Base-by-base conservation (phyloP, 2,113 vertebrate genomes). In the Platycercus adscitus region DNA sequence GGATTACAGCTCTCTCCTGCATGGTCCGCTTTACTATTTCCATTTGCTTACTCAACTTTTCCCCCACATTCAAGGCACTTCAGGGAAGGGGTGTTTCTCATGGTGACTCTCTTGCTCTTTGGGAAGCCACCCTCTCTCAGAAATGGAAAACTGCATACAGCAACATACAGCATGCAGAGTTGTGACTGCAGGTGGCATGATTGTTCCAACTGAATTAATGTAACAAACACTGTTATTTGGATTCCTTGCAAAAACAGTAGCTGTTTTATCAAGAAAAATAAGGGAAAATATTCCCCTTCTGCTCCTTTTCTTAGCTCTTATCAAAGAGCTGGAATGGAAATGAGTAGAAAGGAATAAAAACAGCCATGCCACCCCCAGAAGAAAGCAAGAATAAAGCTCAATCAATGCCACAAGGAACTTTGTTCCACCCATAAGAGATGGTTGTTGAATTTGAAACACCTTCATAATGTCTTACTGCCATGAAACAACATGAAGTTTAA, bases 121-220 rank as follows among this genome's bases (percentile, higher is more conserved):
- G 64, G 70, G 81, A 89, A 64, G 60, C 23, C 76, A 60, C 13
- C 60, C n/a, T 23, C 1, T 1, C 56, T 33, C 43, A 55, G 58
- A 86, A 84, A 55, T 17, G 49, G 28, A 60, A 5, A 6, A 7
- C 1, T 64, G 33, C 13, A 13, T 53, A 46, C 47, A 39, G 86
- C 72, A 80, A 33, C 0, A 0, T 6, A 69, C 69, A 37, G 23
- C 50, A 64, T 81, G 78, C 89, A 87, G 86, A 83, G 93, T 58
- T n/a, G 5, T 52, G 85, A 95, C 96, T 97, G 96, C 95, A 97
- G 92, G 92, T 98, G 93, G 93, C 93, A 97, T 93, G 86, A 69
- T 81, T 93, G 81, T 97, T 96, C 91, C 79, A 95, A 97, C 7
- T 70, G 91, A 97, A 93, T 93, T 94, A 84, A 53, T 1, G 37